Evolutionary conservation across 1,140 invertebrate species (phyloP), one percentile per base, ranked within the genome.

Genomic region (Propsilocerus akamusi): DNA sequence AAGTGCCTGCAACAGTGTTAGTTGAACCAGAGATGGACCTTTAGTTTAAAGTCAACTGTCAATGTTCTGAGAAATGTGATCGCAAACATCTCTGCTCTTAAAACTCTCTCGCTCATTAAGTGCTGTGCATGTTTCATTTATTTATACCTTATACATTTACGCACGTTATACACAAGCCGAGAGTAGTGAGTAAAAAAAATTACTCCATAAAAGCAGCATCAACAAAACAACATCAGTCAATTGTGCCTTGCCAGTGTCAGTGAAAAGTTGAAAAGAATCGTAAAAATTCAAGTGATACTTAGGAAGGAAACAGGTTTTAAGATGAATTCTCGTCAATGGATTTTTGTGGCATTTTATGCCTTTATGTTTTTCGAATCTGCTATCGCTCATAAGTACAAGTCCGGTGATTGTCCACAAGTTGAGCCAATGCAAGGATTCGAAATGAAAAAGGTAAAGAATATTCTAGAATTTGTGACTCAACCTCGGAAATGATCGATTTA

Each of bases 351-450:
- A 41, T 20, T 7, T 41, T 17, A 17, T 41, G 14, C 14, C 17
- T 22, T n/a, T n/a, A n/a, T 47, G 14, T 47, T 47, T 6, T 11
- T 20, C 5, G 46, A 23, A 4, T 23, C 25, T 14, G 46, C 14
- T 5, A 11, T 32, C 10, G 22, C 23, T 4, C 28, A 49, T 49
- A 34, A n/a, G 1, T 84, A 84, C 60, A 79, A 82, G 53, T 61
- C 83, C 46, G 82, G 82, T n/a, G 63, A 62, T n/a, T 86, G 83
- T 61, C 82, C 82, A 1, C 59, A 70, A 0, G 78, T 85, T 0
- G 77, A 82, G 52, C 81, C 82, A 0, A 71, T 80, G 68, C 56
- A 67, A 7, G 72, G 72, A 46, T 86, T 86, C 59, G 70, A 78
- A 54, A 83, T 84, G 76, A 74, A 72, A 47, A 76, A 66, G 69